A percentile compares a stretch with the other conserved stretches of the same genome.
phyloP scores from a whole-genome alignment of 2,113 vertebrate species.

The Hylia prasina region DNA sequence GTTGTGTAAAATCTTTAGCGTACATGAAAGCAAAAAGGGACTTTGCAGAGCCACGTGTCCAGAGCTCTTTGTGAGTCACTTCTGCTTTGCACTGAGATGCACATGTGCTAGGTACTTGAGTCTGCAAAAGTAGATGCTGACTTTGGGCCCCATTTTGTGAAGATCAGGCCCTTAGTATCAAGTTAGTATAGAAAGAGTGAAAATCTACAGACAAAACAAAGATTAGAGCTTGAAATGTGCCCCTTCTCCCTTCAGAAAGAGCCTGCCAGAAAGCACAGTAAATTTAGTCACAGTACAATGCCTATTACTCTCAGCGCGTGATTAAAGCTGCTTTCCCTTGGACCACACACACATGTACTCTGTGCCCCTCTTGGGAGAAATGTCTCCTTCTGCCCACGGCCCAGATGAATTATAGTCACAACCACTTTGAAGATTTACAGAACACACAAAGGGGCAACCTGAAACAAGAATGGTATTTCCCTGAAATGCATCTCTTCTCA shows the following conservation, averaged over 20 bases:
- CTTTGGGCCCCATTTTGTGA: neutral
- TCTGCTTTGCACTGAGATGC: neutral
- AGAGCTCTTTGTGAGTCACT: neutral
- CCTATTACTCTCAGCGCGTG: slow-evolving; percentile 24
- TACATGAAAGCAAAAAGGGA: neutral
- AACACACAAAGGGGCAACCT: slow-evolving; percentile 34
- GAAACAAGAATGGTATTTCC: slow-evolving; percentile 37
- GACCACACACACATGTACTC: slow-evolving; percentile 59
- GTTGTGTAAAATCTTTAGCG: neutral
- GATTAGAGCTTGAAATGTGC: slow-evolving; percentile 41
- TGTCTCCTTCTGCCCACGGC: slow-evolving; percentile 32
- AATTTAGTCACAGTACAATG: slow-evolving; percentile 58
- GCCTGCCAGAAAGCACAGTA: slow-evolving; percentile 42
- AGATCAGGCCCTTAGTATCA: neutral
- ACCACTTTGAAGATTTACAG: slow-evolving; percentile 58
- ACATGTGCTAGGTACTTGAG: neutral
- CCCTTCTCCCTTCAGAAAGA: slow-evolving; percentile 17
- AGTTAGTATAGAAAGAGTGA: slow-evolving; percentile 17
- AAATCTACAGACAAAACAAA: slow-evolving; percentile 60
- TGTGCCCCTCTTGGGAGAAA: slow-evolving; percentile 41
- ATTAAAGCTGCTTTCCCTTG: slow-evolving; percentile 52
- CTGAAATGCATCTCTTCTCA: slow-evolving; percentile 22
- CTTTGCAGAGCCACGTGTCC: neutral
- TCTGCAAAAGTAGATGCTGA: slow-evolving; percentile 3
- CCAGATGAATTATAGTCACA: slow-evolving; percentile 40